A percentile compares a stretch with the other conserved stretches of the same genome.
phyloP scores from a whole-genome alignment of 2,888 invertebrate genomes.

The Acleris emargana region DNA sequence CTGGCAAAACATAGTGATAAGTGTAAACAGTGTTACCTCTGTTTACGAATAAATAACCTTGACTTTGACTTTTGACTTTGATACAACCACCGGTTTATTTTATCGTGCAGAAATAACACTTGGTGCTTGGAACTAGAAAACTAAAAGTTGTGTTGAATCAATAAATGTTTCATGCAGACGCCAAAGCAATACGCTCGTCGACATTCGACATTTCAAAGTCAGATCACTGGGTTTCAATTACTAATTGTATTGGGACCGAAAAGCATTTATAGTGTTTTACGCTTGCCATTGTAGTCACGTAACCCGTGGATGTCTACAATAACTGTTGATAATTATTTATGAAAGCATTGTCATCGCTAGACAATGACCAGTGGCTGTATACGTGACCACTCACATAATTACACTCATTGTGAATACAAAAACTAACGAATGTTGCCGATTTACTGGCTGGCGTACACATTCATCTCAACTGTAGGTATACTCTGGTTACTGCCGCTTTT shows the following conservation, averaged over 20 bases:
- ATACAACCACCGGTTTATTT: neutral
- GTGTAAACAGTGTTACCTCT: too few relatives aligned
- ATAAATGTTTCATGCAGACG: slow-evolving; percentile 1
- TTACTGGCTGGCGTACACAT: slow-evolving; percentile 19
- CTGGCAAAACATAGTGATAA: too few relatives aligned
- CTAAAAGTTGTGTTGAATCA: slow-evolving; percentile 1
- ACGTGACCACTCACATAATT: slow-evolving; percentile 50
- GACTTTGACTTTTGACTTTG: too few relatives aligned
- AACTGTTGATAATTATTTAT: slow-evolving; percentile 58
- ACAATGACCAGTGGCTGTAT: slow-evolving; percentile 58
- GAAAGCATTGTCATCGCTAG: slow-evolving; percentile 59
- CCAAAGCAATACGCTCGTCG: neutral
- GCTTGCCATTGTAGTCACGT: slow-evolving; percentile 21
- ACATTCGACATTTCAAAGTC: neutral
- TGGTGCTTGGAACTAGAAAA: neutral
- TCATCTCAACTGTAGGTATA: slow-evolving; percentile 13
- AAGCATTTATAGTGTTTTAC: slow-evolving; percentile 15
- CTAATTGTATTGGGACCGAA: slow-evolving; percentile 2
- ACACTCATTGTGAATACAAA: slow-evolving; percentile 30
- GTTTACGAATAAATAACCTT: too few relatives aligned
- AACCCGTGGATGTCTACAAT: slow-evolving; percentile 29
- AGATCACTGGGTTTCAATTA: neutral
- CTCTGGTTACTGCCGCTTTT: slow-evolving; percentile 18
- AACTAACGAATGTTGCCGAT: slow-evolving; percentile 27
- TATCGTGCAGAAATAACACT: too few relatives aligned